These are phyloP conservation scores for Halictus rubicundus DNA, from an alignment of 1,140 invertebrate species.

Conservation along the genomic window DNA sequence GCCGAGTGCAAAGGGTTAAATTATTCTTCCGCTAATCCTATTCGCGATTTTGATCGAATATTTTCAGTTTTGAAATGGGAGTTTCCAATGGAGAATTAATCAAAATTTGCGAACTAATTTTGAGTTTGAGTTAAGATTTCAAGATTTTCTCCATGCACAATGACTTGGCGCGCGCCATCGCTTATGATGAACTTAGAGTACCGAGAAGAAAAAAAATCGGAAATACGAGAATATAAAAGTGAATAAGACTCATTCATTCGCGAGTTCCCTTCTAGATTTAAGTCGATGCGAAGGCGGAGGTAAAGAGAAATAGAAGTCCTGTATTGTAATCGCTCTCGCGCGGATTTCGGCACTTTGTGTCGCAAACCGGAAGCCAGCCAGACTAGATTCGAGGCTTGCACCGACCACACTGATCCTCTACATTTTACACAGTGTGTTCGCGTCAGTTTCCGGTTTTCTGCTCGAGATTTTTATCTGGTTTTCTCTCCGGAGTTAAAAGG, in stretches of 20 bases:
- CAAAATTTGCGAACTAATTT: too few relatives aligned
- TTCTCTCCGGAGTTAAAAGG: too few relatives aligned
- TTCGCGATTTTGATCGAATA: too few relatives aligned
- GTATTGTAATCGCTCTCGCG: slow-evolving; percentile 56
- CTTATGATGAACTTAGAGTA: slow-evolving; percentile 56
- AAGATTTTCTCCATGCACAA: slow-evolving; percentile 51
- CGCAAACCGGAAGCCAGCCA: slow-evolving; percentile 72
- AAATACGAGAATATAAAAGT: slow-evolving; percentile 51
- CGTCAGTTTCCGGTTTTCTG: slow-evolving; percentile 50
- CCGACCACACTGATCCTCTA: slow-evolving; percentile 45
- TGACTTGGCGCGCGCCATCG: slow-evolving; percentile 64
- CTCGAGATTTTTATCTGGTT: slow-evolving; percentile 27
- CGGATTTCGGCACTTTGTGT: slow-evolving; percentile 67
- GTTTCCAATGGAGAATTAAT: too few relatives aligned
- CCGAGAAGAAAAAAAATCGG: slow-evolving; percentile 39
- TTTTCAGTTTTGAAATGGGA: too few relatives aligned
- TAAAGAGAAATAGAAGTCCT: slow-evolving; percentile 38
- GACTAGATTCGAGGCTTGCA: slow-evolving; percentile 66
- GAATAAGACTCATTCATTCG: slow-evolving; percentile 66
- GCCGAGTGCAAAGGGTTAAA: too few relatives aligned
- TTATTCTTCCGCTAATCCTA: too few relatives aligned
- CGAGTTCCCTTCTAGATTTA: slow-evolving; percentile 47
- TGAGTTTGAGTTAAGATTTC: too few relatives aligned
- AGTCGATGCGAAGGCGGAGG: slow-evolving; percentile 37
- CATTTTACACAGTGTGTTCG: slow-evolving; percentile 25